Conservation (phyloP, 2,888 invertebrate genomes). For the Agriopis aurantiaria region DNA sequence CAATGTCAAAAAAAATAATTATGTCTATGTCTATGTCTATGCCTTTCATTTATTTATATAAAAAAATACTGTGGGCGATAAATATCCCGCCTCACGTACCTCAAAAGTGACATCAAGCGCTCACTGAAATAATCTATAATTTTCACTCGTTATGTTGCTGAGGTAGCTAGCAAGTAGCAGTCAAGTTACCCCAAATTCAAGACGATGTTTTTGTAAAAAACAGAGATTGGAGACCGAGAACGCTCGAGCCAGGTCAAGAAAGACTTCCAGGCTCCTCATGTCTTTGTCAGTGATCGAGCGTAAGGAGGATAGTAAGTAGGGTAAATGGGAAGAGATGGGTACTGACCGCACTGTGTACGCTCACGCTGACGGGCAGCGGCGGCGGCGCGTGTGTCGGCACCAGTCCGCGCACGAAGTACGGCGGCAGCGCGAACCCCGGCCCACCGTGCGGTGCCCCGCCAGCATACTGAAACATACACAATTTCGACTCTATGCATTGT, state of each 20-base stretch:
- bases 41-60: too few relatives aligned
- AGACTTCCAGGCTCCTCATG: neutral
- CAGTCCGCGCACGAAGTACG: slow-evolving; percentile 80
- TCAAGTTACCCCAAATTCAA: neutral
- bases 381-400: slow-evolving; percentile 54
- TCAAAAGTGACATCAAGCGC: too few relatives aligned
- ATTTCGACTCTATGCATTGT: neutral
- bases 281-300: neutral
- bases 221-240: too few relatives aligned
- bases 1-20: too few relatives aligned
- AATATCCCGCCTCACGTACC: too few relatives aligned
- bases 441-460: slow-evolving; percentile 78
- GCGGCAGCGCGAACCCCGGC: slow-evolving; percentile 85
- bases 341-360: slow-evolving; percentile 51
- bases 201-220: too few relatives aligned
- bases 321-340: neutral
- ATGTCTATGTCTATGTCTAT: too few relatives aligned
- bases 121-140: too few relatives aligned
- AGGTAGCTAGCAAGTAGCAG: neutral
- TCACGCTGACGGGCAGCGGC: slow-evolving; percentile 60
- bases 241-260: neutral
- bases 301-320: neutral
- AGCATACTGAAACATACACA: slow-evolving; percentile 63
- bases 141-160: too few relatives aligned
- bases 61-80: too few relatives aligned